Evolutionary conservation across 2,797 vertebrate genomes (phyloP).

Genomic region (Antennarius maculatus): DNA sequence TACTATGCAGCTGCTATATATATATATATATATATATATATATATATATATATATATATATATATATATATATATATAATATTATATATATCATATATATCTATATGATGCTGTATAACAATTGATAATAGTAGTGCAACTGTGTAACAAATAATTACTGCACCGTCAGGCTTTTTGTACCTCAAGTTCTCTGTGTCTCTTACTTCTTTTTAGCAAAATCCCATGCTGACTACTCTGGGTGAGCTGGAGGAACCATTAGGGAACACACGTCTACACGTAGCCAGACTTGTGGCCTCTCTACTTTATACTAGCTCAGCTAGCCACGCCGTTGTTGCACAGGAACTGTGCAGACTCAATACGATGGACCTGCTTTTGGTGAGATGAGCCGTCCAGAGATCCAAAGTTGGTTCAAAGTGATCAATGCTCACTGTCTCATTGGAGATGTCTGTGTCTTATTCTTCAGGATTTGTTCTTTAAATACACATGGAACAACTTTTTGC

Average conservation of each 20-base stretch:
- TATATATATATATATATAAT: no score
- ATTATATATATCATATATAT: no score
- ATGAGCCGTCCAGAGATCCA: background rate
- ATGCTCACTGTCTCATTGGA: background rate
- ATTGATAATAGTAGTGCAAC: background rate
- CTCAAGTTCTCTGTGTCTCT: background rate
- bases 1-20: no score
- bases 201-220: constrained; percentile 77
- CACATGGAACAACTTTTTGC: constrained; percentile 98
- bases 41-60: no score
- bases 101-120: no score
- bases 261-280: constrained; percentile 92
- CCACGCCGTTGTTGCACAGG: constrained; percentile 86
- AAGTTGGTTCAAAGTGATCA: background rate
- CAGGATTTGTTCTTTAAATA: constrained; percentile 98
- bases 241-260: constrained; percentile 94
- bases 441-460: background rate
- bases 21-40: no score
- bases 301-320: constrained; percentile 92
- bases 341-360: constrained; percentile 93
- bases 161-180: background rate
- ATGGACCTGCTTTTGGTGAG: constrained; percentile 94
- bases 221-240: constrained; percentile 93
- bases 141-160: background rate
- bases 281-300: constrained; percentile 92